Evolutionary conservation across 2,797 vertebrate species (phyloP).

Genomic region (Valencia hispanica): DNA sequence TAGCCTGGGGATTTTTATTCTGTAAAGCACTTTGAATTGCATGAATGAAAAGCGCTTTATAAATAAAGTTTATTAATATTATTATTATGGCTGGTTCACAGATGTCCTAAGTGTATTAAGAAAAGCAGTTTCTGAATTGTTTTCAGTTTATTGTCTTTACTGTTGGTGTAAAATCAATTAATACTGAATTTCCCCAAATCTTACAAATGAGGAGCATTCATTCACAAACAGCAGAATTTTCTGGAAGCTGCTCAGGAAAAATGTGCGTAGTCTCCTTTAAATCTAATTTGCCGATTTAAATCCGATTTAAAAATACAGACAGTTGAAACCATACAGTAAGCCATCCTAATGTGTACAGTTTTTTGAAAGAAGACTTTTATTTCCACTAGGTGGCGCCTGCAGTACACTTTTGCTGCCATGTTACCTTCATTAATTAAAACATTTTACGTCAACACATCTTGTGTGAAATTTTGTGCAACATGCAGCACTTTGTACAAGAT

Average conservation of each 20-base stretch:
- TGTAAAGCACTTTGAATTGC: too few relatives aligned
- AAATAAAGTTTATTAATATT: too few relatives aligned
- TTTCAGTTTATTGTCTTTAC: too few relatives aligned
- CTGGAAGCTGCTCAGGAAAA: neutral
- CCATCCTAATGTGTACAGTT: neutral
- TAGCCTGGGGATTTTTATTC: too few relatives aligned
- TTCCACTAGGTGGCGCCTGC: conserved; percentile 63
- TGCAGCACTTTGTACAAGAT: neutral
- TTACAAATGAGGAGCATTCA: neutral
- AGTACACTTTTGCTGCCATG: conserved; percentile 15
- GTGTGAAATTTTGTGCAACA: conserved; percentile 11
- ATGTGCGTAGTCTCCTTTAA: neutral
- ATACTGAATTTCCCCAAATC: neutral
- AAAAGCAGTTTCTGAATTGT: too few relatives aligned
- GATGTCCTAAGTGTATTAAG: too few relatives aligned
- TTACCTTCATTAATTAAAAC: neutral
- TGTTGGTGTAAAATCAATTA: neutral
- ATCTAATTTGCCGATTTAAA: neutral
- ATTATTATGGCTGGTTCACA: neutral
- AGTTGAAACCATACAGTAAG: neutral
- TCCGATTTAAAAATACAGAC: neutral
- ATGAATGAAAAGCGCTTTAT: too few relatives aligned
- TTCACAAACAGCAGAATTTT: neutral
- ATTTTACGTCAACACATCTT: neutral
- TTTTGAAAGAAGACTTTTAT: neutral